Evolutionary conservation across 2,113 vertebrate genomes (phyloP).

Genomic region (Myotis brandtii): DNA sequence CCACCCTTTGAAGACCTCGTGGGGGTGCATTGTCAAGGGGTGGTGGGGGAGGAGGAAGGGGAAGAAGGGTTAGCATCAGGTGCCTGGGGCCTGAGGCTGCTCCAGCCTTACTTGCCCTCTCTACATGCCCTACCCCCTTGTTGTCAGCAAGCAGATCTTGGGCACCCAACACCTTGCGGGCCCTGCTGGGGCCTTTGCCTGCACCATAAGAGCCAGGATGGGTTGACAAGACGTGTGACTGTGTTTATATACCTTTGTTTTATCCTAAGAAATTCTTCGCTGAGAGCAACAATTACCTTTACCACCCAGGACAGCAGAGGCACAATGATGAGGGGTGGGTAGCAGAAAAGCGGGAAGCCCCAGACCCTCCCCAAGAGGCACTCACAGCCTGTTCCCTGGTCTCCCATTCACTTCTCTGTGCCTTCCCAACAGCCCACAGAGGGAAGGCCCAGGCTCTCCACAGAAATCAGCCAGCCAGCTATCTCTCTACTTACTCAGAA

Average conservation of each 20-base stretch:
- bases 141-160: not conserved
- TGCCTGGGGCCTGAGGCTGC: not conserved
- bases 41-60: not conserved
- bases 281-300: not conserved
- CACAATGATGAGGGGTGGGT: not conserved
- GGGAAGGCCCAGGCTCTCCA: fast-evolving
- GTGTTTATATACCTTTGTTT: not conserved
- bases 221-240: not conserved
- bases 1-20: not conserved
- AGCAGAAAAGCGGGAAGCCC: not conserved
- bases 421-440: not conserved
- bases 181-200: not conserved
- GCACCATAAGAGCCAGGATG: not conserved
- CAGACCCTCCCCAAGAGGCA: not conserved
- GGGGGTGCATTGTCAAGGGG: not conserved
- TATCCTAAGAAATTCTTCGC: not conserved
- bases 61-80: not conserved
- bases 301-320: not conserved
- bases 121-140: not conserved
- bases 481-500: not conserved
- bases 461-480: fast-evolving
- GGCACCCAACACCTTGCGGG: not conserved
- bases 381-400: not conserved
- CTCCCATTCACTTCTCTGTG: not conserved
- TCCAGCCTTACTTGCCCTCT: not conserved